phyloP scores from a whole-genome alignment of 2,888 invertebrate species.

The Lissonota sp. region DNA sequence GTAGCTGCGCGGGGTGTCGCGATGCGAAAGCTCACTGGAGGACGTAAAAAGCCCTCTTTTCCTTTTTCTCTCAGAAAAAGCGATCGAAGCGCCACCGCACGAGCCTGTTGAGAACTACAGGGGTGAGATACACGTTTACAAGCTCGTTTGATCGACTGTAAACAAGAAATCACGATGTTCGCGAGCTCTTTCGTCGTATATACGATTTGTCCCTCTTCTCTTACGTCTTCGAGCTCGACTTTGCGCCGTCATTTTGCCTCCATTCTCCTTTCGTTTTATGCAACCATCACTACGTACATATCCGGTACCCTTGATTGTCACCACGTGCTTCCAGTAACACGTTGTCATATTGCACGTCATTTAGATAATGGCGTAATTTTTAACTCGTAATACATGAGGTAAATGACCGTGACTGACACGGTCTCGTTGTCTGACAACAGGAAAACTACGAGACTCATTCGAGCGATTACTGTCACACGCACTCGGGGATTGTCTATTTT shows the following conservation, averaged over 20 bases:
- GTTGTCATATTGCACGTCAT: constrained; percentile 42
- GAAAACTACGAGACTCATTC: constrained; percentile 9
- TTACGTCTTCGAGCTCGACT: constrained; percentile 27
- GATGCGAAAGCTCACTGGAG: background rate
- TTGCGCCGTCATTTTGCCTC: constrained; percentile 10
- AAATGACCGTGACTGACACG: constrained; percentile 32
- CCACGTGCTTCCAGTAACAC: constrained; percentile 50
- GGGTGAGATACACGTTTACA: constrained; percentile 27
- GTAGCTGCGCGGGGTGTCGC: constrained; percentile 16
- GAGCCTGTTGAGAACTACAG: constrained; percentile 15
- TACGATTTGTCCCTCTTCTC: constrained; percentile 22
- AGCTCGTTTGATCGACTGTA: constrained; percentile 66
- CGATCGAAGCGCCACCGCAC: constrained; percentile 50
- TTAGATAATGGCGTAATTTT: constrained; percentile 19
- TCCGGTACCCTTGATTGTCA: constrained; percentile 54
- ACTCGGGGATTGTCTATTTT: background rate
- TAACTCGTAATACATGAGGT: background rate
- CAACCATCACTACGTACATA: background rate
- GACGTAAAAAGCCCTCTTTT: constrained; percentile 38
- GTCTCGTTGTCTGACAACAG: constrained; percentile 42
- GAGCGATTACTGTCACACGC: constrained; percentile 24
- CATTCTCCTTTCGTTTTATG: background rate
- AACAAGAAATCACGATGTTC: constrained; percentile 67
- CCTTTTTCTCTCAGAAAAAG: constrained; percentile 34
- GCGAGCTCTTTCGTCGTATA: constrained; percentile 41